These are phyloP conservation scores for Tetrapedia diversipes DNA, from an alignment of 2,888 invertebrate genomes.

Conservation along the genomic window DNA sequence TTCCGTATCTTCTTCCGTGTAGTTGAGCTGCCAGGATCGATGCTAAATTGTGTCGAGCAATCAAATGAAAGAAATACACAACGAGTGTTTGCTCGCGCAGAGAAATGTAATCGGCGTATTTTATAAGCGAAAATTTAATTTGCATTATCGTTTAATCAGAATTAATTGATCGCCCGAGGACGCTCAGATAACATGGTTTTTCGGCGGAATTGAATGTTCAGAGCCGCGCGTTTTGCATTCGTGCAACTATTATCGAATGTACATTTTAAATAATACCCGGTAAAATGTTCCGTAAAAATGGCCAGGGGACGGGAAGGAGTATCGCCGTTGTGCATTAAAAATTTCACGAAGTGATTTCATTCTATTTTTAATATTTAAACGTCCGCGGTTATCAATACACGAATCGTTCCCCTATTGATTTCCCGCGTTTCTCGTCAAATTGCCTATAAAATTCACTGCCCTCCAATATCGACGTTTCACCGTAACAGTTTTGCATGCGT, in stretches of 20 bases:
- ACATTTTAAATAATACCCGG: background rate
- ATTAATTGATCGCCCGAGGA: background rate
- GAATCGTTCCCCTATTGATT: background rate
- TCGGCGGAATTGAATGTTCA: background rate
- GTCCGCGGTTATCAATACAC: background rate
- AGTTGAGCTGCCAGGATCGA: too few relatives aligned
- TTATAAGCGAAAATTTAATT: background rate
- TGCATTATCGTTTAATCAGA: background rate
- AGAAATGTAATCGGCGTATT: accelerated
- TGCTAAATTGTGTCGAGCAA: too few relatives aligned
- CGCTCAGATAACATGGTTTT: background rate
- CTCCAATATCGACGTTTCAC: background rate
- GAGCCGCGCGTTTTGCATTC: too few relatives aligned
- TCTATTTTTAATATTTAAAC: slow-evolving; percentile 5
- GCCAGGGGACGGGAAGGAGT: background rate
- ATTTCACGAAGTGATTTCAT: slow-evolving; percentile 8
- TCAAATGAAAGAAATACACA: too few relatives aligned
- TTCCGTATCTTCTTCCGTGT: too few relatives aligned
- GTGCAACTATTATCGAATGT: background rate
- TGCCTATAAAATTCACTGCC: background rate
- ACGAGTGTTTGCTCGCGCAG: background rate
- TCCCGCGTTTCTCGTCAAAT: background rate
- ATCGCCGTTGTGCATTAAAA: background rate
- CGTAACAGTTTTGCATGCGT: slow-evolving; percentile 1
- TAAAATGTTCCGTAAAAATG: background rate